These are phyloP conservation scores for Perizoma flavofasciatum DNA, from an alignment of 2,888 invertebrate genomes.

Conservation along the genomic window DNA sequence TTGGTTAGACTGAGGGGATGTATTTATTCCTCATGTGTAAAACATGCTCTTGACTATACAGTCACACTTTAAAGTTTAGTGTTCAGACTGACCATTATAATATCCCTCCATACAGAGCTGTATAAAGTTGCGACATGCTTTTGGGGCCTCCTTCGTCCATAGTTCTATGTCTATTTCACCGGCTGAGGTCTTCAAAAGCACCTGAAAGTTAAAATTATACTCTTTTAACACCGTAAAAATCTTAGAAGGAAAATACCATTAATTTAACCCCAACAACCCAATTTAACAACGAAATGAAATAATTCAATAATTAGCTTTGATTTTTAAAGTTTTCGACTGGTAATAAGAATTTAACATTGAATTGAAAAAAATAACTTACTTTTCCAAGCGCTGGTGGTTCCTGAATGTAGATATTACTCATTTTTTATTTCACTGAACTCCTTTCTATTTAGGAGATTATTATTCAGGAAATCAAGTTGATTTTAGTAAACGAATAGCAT, in stretches of 20 bases:
- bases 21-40: too few relatives aligned
- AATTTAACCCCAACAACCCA: neutral
- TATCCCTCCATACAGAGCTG: slow-evolving; percentile 98
- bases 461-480: too few relatives aligned
- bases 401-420: slow-evolving; percentile 99
- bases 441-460: neutral
- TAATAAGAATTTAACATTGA: neutral
- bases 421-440: slow-evolving; percentile 56
- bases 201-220: slow-evolving; percentile 80
- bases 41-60: too few relatives aligned
- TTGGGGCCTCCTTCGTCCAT: slow-evolving; percentile 98
- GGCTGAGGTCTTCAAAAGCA: slow-evolving; percentile 94
- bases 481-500: too few relatives aligned
- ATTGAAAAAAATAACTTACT: slow-evolving; percentile 75
- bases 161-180: slow-evolving; percentile 99
- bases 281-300: neutral
- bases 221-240: neutral
- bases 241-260: neutral
- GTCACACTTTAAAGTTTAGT: too few relatives aligned
- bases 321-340: neutral
- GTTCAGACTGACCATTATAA: slow-evolving; percentile 86
- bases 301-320: neutral
- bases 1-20: too few relatives aligned
- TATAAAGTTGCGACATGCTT: slow-evolving; percentile 96
- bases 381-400: slow-evolving; percentile 98